These are phyloP conservation scores for Leucozona laternaria DNA, from an alignment of 2,888 invertebrate species.

Conservation along the genomic window DNA sequence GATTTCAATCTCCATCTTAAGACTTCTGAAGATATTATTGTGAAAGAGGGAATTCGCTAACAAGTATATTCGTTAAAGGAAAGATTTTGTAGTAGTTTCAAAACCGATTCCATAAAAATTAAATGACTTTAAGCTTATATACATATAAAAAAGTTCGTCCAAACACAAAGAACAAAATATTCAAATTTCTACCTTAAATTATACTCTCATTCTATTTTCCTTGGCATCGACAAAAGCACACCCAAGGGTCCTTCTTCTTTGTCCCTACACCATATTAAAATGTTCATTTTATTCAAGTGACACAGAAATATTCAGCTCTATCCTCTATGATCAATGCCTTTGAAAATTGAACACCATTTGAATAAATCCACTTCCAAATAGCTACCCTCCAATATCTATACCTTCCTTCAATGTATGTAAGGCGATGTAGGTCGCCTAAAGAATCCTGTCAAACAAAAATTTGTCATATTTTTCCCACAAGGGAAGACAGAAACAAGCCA, in stretches of 20 bases:
- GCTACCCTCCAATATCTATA: not conserved
- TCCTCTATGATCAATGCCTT: conserved; percentile 24
- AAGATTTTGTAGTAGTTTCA: too few relatives aligned
- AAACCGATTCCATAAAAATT: not conserved
- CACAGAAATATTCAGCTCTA: conserved; percentile 25
- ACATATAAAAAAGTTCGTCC: not conserved
- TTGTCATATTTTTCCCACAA: conserved; percentile 45
- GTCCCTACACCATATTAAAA: conserved; percentile 21
- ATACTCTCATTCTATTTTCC: not conserved
- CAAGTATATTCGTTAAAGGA: too few relatives aligned
- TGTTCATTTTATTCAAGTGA: conserved; percentile 34
- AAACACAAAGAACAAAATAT: not conserved
- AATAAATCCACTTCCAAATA: conserved; percentile 46
- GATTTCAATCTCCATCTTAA: too few relatives aligned
- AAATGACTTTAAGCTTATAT: not conserved
- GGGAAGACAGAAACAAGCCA: not conserved
- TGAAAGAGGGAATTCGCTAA: too few relatives aligned
- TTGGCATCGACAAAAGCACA: not conserved
- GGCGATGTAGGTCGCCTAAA: not conserved
- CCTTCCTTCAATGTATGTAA: accelerated
- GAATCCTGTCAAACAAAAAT: conserved; percentile 34
- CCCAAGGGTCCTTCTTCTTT: conserved; percentile 1
- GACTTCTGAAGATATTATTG: too few relatives aligned
- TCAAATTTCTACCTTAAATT: conserved; percentile 10
- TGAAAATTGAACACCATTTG: conserved; percentile 44